Evolutionary conservation across 2,113 vertebrate genomes (phyloP), one percentile per base, ranked within the genome.

Genomic region (Aspiorhynchus laticeps): DNA sequence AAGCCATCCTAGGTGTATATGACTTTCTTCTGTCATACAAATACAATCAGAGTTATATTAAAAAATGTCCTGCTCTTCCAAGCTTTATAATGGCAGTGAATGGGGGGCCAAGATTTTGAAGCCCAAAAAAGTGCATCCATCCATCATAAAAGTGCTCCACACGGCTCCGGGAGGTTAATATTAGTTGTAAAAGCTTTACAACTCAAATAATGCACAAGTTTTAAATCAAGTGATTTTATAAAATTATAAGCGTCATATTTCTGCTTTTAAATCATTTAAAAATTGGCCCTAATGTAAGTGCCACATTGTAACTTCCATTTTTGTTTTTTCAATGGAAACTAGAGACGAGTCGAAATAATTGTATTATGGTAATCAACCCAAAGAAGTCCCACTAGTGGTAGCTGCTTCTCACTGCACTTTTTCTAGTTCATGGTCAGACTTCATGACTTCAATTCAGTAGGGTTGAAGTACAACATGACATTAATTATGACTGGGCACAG

Each of bases 401-500:
- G 21, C 41, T 82, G 17, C 12, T 46, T 59, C 71, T 85, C 76
- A 67, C 4, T 67, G 61, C 86, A 46, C 19, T 26, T 75, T 80
- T 33, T 28, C 2, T 73, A 51, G 59, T 38, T 59, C 46, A 46
- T 17, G n/a, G 21, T 33, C 77, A 59, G 59, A 24, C 80, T 83
- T 83, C n/a, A 84, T 85, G 46, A 48, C 46, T 81, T 80, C n/a
- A 46, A 74, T 76, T 85, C 56, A 85, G 17, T 69, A 74, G 63
- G 81, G 36, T 65, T 85, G 77, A 59, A 83, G 85, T 86, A 33
- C 33, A 87, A 85, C 90, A 88, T 83, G 87, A 77, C 78, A 83
- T 88, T 90, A 83, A 88, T 88, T 80, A 83, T 67, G 83, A 85
- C 31, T 48, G 74, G 56, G 80, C 31, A 63, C 53, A 14, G 81